Base-by-base conservation (phyloP, 1,140 invertebrate species). In the Spodoptera frugiperda region DNA sequence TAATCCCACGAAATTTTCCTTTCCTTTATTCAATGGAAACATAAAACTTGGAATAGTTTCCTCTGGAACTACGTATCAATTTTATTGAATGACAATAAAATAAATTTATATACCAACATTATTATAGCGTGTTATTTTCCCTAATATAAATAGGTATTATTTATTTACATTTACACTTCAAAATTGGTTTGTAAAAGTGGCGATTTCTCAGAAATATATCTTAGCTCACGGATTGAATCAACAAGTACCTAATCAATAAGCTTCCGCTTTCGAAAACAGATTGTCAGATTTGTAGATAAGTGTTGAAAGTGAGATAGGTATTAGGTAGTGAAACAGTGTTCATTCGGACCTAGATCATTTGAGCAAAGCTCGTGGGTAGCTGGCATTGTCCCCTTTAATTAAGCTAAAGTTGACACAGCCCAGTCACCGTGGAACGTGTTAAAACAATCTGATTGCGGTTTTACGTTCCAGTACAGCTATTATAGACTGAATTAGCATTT, bases 361-460 rank as follows among this genome's bases (percentile, higher is more conserved):
- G 10, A 53, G 67, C 49, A 3, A 33, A 39, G 25, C 44, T 25
- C 15, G 10, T 15, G 67, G n/a, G 57, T 25, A 19, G 46, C 61
- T 49, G 30, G 65, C 30, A 39, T 44, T 19, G 25, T 51, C 49
- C 14, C 21, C 39, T 72, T 72, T 57, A 72, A 72, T 55, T 19
- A 72, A 54, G 30, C 48, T 21, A 49, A 51, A 51, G 65, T 70
- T 70, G 65, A 72, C 68, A 55, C 54, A 55, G n/a, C 33, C 53
- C 65, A 70, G 46, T 70, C 48, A 30, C 48, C 49, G 19, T 30
- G 30, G 10, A 53, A 70, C 49, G 49, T 70, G 49, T 51, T 49
- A 70, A 70, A 51, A 49, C 25, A 72, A 72, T 72, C 57, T 55
- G 33, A 72, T 72, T 57, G 53, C 30, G 68, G 51, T 70, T 70